phyloP scores from a whole-genome alignment of 2,113 vertebrate species.

The Lasiurus cinereus region DNA sequence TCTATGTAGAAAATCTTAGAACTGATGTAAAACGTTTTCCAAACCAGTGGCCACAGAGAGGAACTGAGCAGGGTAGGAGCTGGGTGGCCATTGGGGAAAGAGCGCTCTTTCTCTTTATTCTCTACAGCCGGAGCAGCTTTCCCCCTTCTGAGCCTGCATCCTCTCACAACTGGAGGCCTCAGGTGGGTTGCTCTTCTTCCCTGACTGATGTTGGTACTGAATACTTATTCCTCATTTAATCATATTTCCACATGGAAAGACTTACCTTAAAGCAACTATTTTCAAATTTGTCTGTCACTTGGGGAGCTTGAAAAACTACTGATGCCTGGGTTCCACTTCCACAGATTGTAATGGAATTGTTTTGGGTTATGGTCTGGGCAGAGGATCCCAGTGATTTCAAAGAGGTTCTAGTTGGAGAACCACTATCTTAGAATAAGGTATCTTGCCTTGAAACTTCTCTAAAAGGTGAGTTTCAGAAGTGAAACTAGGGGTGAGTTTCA shows the following conservation, averaged over 20 bases:
- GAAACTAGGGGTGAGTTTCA: background rate
- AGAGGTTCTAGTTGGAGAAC: background rate
- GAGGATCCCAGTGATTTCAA: background rate
- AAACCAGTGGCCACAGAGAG: background rate
- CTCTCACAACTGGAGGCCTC: background rate
- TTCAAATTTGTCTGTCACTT: background rate
- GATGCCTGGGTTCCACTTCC: background rate
- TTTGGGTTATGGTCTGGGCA: background rate
- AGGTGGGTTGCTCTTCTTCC: background rate
- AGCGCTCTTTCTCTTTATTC: background rate
- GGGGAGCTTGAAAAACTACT: background rate
- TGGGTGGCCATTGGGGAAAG: background rate
- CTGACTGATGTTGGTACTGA: background rate
- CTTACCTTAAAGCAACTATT: background rate
- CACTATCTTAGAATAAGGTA: background rate
- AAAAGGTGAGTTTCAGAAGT: background rate
- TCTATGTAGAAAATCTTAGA: background rate
- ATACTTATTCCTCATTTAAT: background rate
- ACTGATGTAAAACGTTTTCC: background rate
- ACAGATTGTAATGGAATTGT: background rate
- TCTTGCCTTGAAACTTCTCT: conserved; percentile 16
- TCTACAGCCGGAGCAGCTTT: background rate
- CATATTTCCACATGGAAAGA: background rate
- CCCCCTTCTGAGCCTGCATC: background rate
- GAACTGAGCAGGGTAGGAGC: background rate